phyloP scores from a whole-genome alignment of 2,888 invertebrate species.

The Opisthograptis luteolata region DNA sequence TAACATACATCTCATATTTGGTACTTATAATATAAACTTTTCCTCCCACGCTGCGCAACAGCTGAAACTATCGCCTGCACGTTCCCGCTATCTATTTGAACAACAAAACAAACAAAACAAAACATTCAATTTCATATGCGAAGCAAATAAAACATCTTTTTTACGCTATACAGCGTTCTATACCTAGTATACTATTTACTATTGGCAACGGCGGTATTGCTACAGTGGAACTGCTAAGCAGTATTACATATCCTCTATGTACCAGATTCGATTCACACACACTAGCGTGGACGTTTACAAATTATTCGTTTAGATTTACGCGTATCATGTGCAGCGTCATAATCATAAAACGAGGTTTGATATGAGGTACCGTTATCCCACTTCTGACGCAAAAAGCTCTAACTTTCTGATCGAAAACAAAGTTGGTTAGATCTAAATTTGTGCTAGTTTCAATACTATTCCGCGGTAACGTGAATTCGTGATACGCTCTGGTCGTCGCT shows the following conservation, averaged over 20 bases:
- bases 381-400: too few relatives aligned
- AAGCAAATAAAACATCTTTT: constrained; percentile 31
- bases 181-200: constrained; percentile 5
- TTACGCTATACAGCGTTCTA: constrained; percentile 21
- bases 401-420: too few relatives aligned
- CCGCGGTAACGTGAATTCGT: not conserved
- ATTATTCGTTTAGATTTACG: too few relatives aligned
- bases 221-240: not conserved
- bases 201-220: constrained; percentile 1
- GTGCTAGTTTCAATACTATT: not conserved
- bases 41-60: constrained; percentile 20
- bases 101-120: constrained; percentile 33
- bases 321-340: too few relatives aligned
- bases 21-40: constrained; percentile 3
- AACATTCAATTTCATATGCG: constrained; percentile 33
- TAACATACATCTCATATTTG: constrained; percentile 9
- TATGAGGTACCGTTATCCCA: too few relatives aligned
- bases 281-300: too few relatives aligned
- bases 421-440: not conserved
- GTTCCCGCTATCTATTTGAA: constrained; percentile 35
- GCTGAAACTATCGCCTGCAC: constrained; percentile 30
- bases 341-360: too few relatives aligned
- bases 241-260: not conserved
- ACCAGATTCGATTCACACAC: not conserved
- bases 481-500: constrained; percentile 1